Base-by-base conservation (phyloP, 2,888 invertebrate species). In the Hyposoter didymator region DNA sequence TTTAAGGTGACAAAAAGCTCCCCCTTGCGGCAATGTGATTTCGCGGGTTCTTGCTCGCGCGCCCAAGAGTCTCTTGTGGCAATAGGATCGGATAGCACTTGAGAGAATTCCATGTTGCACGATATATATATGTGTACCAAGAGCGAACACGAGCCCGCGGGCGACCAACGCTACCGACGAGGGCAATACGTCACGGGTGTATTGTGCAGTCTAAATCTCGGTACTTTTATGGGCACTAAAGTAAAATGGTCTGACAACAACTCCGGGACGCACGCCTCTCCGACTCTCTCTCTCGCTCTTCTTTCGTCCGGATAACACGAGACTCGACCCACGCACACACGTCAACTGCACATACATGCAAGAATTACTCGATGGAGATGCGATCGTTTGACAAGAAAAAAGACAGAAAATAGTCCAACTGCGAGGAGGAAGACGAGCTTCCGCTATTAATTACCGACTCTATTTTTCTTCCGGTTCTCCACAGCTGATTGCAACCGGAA, bases 141-240 rank as follows among this genome's bases (percentile, higher is more conserved):
- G 67, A 78, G 81, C 82, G 79, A 49, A 67, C 67, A 49, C 81
- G 81, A 85, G 83, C 74, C 80, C 73, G 75, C 59, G 82, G 52
- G 62, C 75, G 66, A 67, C 49, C 67, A 78, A 43, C 67, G 80
- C 80, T 81, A 84, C 76, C 80, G 84, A 78, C 85, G 88, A 88
- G 88, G 89, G 89, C 90, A 90, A 93, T 93, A 93, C 91, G 92
- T 93, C 92, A 92, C 91, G 91, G 90, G 89, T 90, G 91, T 92
- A 93, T 92, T 93, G 87, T 87, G 92, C 93, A 92, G 92, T 93
- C 92, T 93, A 93, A 93, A 93, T 93, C 93, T 93, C 92, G 90
- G 93, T 92, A 92, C 93, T 92, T 93, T 93, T 93, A 93, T 93
- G 92, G 93, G 92, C 91, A 92, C 91, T 93, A 93, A 93, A 93